These are phyloP conservation scores for Ommatoiulus sabulosus DNA, from an alignment of 2,888 invertebrate genomes.

Conservation along the genomic window DNA sequence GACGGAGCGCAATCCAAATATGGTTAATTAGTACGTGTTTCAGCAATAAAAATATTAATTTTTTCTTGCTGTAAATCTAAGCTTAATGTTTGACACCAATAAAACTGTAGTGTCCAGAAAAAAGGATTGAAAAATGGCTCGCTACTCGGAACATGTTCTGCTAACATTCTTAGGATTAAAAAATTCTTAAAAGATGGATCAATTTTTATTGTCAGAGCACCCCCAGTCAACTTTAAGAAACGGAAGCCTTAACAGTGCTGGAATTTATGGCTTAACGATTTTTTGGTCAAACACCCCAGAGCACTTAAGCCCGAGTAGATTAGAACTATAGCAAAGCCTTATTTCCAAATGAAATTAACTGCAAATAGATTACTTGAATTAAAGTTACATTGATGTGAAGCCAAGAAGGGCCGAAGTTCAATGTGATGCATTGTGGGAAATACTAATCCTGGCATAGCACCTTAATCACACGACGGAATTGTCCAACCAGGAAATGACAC, in stretches of 20 bases:
- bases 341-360: neutral
- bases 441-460: neutral
- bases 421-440: neutral
- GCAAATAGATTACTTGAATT: neutral
- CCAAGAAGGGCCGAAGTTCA: neutral
- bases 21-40: too few species aligned
- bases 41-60: too few species aligned
- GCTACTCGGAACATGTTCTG: too few species aligned
- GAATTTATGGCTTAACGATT: neutral
- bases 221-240: neutral
- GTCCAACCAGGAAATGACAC: constrained; percentile 30
- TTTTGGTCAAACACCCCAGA: neutral
- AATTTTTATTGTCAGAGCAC: neutral
- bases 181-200: neutral
- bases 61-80: too few species aligned
- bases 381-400: neutral
- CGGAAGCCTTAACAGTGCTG: neutral
- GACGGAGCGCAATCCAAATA: too few species aligned
- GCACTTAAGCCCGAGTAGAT: neutral
- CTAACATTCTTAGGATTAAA: too few species aligned
- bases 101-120: too few species aligned
- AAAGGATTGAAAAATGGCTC: too few species aligned
- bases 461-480: neutral
- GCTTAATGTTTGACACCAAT: too few species aligned
- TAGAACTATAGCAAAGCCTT: neutral